phyloP scores from a whole-genome alignment of 2,113 vertebrate genomes.

The Coptodon bakossiorum region DNA sequence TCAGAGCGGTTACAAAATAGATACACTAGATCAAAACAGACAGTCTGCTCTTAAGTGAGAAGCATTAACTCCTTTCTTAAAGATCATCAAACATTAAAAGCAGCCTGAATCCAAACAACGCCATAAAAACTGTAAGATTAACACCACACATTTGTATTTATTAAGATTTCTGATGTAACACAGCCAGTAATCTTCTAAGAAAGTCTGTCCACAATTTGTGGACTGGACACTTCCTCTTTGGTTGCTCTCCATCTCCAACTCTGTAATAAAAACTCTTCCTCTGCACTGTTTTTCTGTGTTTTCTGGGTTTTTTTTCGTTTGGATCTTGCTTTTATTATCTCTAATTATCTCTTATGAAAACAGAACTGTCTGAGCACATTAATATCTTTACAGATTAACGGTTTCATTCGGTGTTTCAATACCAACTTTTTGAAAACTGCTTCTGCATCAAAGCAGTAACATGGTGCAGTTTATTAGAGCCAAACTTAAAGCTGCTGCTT shows the following conservation, averaged over 20 bases:
- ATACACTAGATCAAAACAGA: background rate
- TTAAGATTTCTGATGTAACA: background rate
- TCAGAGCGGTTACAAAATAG: background rate
- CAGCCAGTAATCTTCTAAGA: background rate
- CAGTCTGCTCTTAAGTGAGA: background rate
- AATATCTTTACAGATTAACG: background rate
- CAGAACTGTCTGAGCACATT: background rate
- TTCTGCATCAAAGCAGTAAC: background rate
- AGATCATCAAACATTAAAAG: background rate
- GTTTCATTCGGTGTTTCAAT: background rate
- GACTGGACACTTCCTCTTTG: background rate
- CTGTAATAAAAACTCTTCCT: background rate
- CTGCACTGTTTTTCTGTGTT: background rate
- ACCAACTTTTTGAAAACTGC: background rate
- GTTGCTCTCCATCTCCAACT: constrained; percentile 65
- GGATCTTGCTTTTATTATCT: background rate
- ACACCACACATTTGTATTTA: background rate
- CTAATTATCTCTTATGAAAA: background rate
- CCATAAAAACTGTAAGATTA: background rate
- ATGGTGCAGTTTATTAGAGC: background rate
- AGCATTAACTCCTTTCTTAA: background rate
- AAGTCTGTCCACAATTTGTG: background rate
- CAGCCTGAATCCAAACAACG: rapidly evolving
- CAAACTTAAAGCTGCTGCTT: background rate
- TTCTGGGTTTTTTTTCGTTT: background rate